A percentile compares a stretch with the other conserved stretches of the same genome.
phyloP scores from a whole-genome alignment of 2,888 invertebrate genomes.

The Pherbina coryleti region DNA sequence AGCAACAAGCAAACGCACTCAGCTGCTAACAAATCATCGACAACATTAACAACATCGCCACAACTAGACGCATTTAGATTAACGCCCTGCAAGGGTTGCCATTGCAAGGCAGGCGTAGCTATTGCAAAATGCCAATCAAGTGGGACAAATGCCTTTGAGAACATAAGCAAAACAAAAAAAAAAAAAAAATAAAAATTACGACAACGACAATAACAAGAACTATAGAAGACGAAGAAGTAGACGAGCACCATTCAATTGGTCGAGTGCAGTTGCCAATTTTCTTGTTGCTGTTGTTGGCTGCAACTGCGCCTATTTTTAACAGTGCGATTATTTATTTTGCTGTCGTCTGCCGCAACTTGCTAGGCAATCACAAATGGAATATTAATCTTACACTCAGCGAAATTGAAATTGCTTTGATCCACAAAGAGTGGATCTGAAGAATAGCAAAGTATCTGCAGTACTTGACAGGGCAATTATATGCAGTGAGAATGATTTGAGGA shows the following conservation, averaged over 20 bases:
- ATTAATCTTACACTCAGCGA: slow-evolving; percentile 33
- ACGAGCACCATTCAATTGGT: slow-evolving; percentile 26
- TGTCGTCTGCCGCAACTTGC: slow-evolving; percentile 28
- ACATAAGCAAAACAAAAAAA: no score
- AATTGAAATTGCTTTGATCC: slow-evolving; percentile 35
- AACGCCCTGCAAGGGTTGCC: slow-evolving; percentile 25
- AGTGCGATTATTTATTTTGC: slow-evolving; percentile 34
- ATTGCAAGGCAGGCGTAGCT: slow-evolving; percentile 20
- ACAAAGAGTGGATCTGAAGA: neutral
- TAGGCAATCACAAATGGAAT: slow-evolving; percentile 32
- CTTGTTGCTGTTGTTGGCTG: slow-evolving; percentile 34
- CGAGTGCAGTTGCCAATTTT: slow-evolving; percentile 7
- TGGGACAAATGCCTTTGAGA: neutral
- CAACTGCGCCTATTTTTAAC: slow-evolving; percentile 27
- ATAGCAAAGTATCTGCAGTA: neutral
- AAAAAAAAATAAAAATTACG: neutral
- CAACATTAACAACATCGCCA: slow-evolving; percentile 13
- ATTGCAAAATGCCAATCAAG: slow-evolving; percentile 44
- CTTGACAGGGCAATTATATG: neutral
- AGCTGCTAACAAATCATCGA: slow-evolving; percentile 19
- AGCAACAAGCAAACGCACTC: neutral
- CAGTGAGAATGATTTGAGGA: neutral
- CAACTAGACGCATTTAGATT: slow-evolving; percentile 1
- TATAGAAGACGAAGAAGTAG: neutral
- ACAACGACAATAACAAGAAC: neutral